Conservation (phyloP, 2,888 invertebrate genomes). For the Patella ulyssiponensis region DNA sequence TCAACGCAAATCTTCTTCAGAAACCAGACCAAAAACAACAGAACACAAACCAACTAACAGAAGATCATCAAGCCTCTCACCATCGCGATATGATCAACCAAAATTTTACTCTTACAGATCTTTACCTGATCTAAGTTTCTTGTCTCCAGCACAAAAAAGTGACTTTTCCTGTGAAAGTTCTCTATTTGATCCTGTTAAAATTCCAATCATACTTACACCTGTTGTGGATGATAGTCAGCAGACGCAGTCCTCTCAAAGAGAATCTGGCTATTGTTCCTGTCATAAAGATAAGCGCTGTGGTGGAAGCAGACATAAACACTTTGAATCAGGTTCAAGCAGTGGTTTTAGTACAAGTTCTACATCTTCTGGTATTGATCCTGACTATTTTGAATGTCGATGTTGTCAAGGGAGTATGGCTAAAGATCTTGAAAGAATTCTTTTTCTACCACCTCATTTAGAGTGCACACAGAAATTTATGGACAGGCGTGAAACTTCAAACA, state of each 20-base stretch:
- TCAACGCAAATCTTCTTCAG: not conserved
- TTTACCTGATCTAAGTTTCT: constrained; percentile 61
- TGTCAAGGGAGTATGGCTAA: constrained; percentile 32
- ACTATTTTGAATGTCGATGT: constrained; percentile 45
- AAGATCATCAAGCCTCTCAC: constrained; percentile 41
- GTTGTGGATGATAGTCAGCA: constrained; percentile 32
- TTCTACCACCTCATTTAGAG: constrained; percentile 62
- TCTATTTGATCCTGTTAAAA: constrained; percentile 56
- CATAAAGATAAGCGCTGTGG: constrained; percentile 21
- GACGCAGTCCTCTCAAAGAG: constrained; percentile 36
- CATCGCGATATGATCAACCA: constrained; percentile 46
- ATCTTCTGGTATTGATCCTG: constrained; percentile 58
- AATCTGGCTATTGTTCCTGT: constrained; percentile 36
- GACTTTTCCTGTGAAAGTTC: constrained; percentile 38
- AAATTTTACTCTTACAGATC: constrained; percentile 58
- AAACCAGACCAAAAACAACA: constrained; percentile 12
- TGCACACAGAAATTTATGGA: constrained; percentile 22
- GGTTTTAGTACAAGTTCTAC: constrained; percentile 57
- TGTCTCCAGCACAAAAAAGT: constrained; percentile 30
- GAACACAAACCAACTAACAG: constrained; percentile 28
- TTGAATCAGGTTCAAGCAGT: constrained; percentile 55
- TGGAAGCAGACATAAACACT: not conserved
- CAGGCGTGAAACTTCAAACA: not conserved
- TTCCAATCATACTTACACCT: constrained; percentile 46
- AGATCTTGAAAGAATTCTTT: constrained; percentile 55